These are phyloP conservation scores for Strix aluco DNA, from an alignment of 2,113 vertebrate genomes.

Conservation along the genomic window DNA sequence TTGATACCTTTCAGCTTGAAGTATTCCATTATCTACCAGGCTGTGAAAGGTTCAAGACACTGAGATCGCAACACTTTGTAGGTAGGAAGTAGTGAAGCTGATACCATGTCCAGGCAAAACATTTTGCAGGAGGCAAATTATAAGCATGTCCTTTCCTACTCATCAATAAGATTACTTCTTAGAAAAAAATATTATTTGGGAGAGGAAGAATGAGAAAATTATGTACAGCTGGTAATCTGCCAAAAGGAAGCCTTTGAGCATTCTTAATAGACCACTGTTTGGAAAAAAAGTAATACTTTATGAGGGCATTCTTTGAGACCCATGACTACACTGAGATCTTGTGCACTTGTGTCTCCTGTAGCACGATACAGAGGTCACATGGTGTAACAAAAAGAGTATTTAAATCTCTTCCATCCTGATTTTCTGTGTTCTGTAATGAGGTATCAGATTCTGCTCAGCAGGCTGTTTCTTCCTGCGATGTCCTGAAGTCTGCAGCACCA, in stretches of 20 bases:
- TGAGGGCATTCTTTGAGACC: not conserved
- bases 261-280: not conserved
- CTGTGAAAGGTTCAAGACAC: not conserved
- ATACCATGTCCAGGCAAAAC: not conserved
- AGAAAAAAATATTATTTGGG: not conserved
- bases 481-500: not conserved
- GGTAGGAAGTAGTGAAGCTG: not conserved
- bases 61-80: not conserved
- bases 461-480: not conserved
- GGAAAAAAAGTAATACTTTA: not conserved
- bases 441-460: not conserved
- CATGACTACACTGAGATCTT: not conserved
- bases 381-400: not conserved
- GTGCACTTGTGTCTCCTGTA: not conserved
- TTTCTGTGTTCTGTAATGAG: not conserved
- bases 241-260: not conserved
- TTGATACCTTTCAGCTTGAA: not conserved
- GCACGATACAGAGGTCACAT: fast-evolving
- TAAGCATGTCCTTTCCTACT: not conserved
- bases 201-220: not conserved
- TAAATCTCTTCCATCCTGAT: not conserved
- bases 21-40: not conserved
- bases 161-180: not conserved
- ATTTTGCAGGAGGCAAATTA: not conserved
- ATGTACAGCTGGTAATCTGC: not conserved